Base-by-base conservation (phyloP, 2,113 vertebrate species). In the Reinhardtius hippoglossoides region DNA sequence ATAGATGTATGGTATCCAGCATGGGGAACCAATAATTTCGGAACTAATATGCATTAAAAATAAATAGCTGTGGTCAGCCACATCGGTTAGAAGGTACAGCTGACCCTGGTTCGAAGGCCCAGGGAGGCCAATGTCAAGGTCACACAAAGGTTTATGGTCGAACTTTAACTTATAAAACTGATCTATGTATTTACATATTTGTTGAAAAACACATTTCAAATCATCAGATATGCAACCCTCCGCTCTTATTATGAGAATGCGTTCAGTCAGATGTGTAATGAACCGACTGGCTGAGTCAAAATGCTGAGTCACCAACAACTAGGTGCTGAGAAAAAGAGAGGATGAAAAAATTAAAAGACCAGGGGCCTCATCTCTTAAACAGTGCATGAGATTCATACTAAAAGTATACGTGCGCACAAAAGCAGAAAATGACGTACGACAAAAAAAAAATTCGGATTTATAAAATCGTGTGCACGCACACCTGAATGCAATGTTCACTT, bases 31-130 rank as follows among this genome's bases (percentile, higher is more conserved):
- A 59, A 64, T 62, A 2, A 37, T 65, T 77, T 82, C 16, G 57
- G 57, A 60, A 52, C 60, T 37, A 31, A 57, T 58, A n/a, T 69
- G 27, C 60, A 50, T 24, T 73, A 13, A 4, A 68, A 83, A 44
- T 35, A 70, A 69, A 71, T 31, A 31, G 35, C 23, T 26, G 18
- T n/a, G 35, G 4, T 31, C 31, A 31, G 6, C 31, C 31, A 7
- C 31, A 31, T 31, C 0, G 31, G 31, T 31, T 5, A 50, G 5
- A 20, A 5, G 48, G 15, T 20, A 50, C 48, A 2, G 8, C 16
- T n/a, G 18, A 52, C 20, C 16, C 20, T 20, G 0, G 50, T 8
- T 18, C n/a, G 1, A 24, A 12, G 54, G n/a, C 4, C 54, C 54
- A 13, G 18, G 54, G 9, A 48, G 4, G 44, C 44, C 13, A 48